Evolutionary conservation across 2,113 vertebrate genomes (phyloP).

Genomic region (Bos indicus): DNA sequence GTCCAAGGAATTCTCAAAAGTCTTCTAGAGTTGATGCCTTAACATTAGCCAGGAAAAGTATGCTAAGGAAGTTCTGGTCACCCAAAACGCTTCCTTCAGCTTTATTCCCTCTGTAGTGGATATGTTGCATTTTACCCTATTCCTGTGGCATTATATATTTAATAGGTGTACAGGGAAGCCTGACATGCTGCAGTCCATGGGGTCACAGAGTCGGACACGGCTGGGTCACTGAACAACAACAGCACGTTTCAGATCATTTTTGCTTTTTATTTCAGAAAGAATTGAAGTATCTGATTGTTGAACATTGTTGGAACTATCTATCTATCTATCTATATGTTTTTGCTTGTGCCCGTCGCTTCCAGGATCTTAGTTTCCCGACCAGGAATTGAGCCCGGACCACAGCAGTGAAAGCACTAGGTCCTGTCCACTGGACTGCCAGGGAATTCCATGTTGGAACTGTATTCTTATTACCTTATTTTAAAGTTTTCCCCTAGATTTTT

Average conservation of each 20-base stretch:
- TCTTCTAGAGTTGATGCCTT: background rate
- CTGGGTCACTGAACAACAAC: background rate
- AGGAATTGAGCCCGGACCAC: background rate
- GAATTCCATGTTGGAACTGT: background rate
- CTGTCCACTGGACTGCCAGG: background rate
- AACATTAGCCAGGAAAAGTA: slow-evolving; percentile 27
- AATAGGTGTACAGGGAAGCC: background rate
- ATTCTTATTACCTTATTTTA: background rate
- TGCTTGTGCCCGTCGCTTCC: background rate
- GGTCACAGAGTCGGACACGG: background rate
- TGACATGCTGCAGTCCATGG: background rate
- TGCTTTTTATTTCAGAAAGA: background rate
- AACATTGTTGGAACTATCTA: background rate
- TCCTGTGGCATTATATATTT: background rate
- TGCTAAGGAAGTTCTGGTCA: background rate
- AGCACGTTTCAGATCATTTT: background rate
- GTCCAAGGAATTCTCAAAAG: background rate
- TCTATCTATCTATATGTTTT: background rate
- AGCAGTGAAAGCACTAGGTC: background rate
- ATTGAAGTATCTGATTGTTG: background rate
- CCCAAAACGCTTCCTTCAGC: background rate
- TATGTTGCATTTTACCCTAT: background rate
- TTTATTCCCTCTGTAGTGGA: background rate
- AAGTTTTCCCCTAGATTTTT: slow-evolving; percentile 20
- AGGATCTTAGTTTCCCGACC: background rate